A percentile compares a stretch with the other conserved stretches of the same genome.
These are phyloP conservation scores for Narcine bancroftii DNA, from an alignment of 2,113 vertebrate genomes.

Conservation along the genomic window DNA sequence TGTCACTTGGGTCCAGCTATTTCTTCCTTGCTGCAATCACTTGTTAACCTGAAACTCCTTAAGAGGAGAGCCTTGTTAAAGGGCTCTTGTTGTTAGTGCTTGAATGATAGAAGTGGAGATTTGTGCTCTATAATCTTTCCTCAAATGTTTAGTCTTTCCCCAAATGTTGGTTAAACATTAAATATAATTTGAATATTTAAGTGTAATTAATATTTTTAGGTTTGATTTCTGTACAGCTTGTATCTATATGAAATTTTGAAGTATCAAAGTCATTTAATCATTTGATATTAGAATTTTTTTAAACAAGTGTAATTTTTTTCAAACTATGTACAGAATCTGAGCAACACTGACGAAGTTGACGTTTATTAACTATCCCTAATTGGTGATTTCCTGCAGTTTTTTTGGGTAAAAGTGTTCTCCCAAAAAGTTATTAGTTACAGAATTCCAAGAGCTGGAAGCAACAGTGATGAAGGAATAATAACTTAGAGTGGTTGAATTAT, in stretches of 20 bases:
- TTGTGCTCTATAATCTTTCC: background rate
- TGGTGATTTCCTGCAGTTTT: too few relatives aligned
- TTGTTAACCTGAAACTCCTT: background rate
- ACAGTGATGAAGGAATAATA: too few relatives aligned
- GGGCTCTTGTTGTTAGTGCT: background rate
- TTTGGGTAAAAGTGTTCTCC: too few relatives aligned
- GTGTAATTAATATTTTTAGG: background rate
- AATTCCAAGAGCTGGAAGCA: too few relatives aligned
- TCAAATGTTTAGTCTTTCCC: background rate
- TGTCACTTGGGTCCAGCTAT: background rate
- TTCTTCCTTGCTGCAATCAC: background rate
- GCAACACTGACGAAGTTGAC: too few relatives aligned
- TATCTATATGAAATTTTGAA: background rate
- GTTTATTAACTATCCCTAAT: too few relatives aligned
- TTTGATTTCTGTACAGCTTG: background rate
- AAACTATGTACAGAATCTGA: too few relatives aligned
- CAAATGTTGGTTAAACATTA: background rate
- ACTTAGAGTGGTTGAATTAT: too few relatives aligned
- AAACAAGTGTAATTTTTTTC: background rate
- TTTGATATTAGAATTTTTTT: background rate
- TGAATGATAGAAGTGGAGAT: background rate
- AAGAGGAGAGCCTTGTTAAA: background rate
- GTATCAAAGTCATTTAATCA: background rate
- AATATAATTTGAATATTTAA: background rate
- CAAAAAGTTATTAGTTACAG: too few relatives aligned